Conservation (phyloP, 2,113 vertebrate species). For the Bagarius yarrelli region DNA sequence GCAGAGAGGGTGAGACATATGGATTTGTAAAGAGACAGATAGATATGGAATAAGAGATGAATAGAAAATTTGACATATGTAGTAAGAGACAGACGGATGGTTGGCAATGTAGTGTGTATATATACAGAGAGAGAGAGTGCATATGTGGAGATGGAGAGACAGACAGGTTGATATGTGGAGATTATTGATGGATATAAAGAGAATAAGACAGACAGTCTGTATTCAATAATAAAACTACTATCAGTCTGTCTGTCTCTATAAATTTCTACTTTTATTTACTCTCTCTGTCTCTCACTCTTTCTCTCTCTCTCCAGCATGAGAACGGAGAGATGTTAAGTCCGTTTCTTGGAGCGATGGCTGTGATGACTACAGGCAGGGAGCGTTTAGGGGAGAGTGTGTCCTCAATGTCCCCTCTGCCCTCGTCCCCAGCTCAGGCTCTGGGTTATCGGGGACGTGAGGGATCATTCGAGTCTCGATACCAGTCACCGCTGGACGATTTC, state of each 20-base stretch:
- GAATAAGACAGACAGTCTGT: background rate
- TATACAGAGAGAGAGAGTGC: background rate
- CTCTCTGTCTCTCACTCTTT: background rate
- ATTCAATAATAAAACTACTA: background rate
- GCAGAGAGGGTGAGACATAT: background rate
- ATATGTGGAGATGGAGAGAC: background rate
- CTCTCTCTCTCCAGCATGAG: constrained; percentile 72
- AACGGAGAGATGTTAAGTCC: constrained; percentile 81
- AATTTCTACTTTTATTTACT: background rate
- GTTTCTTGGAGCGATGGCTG: constrained; percentile 62
- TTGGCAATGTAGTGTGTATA: too few species aligned
- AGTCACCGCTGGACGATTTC: constrained; percentile 90
- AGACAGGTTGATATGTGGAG: background rate
- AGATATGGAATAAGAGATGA: background rate
- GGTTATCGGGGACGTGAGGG: constrained; percentile 81
- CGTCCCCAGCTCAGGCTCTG: constrained; percentile 72
- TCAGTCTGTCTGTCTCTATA: background rate
- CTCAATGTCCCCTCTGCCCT: constrained; percentile 67
- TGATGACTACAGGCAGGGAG: constrained; percentile 74
- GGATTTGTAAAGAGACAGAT: background rate
- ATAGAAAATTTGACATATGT: too few species aligned
- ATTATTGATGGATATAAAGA: background rate
- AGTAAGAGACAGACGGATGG: background rate
- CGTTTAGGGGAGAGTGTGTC: constrained; percentile 73
- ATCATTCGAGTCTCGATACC: constrained; percentile 87